phyloP scores from a whole-genome alignment of 2,113 vertebrate genomes.

The Tupaia tana region DNA sequence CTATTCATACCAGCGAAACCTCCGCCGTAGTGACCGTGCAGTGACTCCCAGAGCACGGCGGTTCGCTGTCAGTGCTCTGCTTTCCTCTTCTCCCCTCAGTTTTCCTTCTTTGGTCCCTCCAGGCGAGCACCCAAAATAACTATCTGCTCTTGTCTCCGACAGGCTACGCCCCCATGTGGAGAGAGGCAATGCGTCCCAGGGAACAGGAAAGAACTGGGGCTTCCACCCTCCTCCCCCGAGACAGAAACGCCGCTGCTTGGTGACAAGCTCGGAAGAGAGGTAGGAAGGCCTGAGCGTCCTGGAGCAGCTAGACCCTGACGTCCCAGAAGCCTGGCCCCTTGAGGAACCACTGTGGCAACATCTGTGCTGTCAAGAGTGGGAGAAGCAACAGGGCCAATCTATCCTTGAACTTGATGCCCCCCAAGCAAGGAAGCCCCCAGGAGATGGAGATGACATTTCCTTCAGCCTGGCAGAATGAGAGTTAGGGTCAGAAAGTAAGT shows the following conservation, averaged over 20 bases:
- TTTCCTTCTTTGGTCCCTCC: neutral
- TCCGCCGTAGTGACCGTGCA: neutral
- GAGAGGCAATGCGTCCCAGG: neutral
- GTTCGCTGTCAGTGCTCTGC: neutral
- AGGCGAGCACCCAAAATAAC: neutral
- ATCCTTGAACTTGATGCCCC: neutral
- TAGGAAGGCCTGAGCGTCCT: neutral
- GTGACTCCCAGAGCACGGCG: accelerated
- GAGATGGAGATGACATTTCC: neutral
- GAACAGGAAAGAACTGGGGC: neutral
- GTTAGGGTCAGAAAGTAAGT: neutral
- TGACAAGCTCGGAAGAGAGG: neutral
- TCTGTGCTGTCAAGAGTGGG: neutral
- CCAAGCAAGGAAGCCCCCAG: neutral
- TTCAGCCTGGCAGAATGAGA: neutral
- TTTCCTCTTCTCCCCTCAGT: neutral
- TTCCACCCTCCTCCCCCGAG: neutral
- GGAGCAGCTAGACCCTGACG: neutral
- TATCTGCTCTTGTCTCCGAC: neutral
- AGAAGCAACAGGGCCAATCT: neutral
- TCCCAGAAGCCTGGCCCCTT: too few species aligned
- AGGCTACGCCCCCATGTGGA: neutral
- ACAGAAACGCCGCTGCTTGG: neutral
- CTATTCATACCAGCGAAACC: neutral
- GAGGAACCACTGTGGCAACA: neutral